A percentile compares a stretch with the other conserved stretches of the same genome.
Evolutionary conservation across 1,140 invertebrate species (phyloP).

Genomic region (Bombyx mandarina): DNA sequence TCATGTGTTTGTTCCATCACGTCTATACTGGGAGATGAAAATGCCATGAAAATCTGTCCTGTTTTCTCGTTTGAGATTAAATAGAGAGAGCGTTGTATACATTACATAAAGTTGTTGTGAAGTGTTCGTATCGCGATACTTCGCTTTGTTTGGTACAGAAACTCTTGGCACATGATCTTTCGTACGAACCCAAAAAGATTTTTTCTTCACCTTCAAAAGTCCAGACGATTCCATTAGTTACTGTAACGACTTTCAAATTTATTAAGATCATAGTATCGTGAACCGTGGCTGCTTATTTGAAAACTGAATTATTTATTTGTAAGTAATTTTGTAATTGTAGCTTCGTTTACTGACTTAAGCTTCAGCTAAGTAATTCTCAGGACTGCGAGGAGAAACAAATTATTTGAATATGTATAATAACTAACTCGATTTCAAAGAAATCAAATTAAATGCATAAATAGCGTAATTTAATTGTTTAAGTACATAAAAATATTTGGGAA

Average conservation of each 20-base stretch:
- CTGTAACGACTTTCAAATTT: slow-evolving; percentile 32
- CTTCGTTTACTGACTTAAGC: no score
- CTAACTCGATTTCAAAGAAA: no score
- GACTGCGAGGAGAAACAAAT: no score
- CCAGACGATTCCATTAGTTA: slow-evolving; percentile 31
- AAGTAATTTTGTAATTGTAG: no score
- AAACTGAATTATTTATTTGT: no score
- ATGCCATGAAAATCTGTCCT: slow-evolving; percentile 55
- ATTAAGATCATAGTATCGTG: slow-evolving; percentile 14
- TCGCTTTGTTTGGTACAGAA: slow-evolving; percentile 35
- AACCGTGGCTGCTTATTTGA: slow-evolving; percentile 8
- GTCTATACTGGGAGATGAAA: slow-evolving; percentile 59
- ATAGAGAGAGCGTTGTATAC: slow-evolving; percentile 27
- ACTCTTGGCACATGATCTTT: slow-evolving; percentile 33
- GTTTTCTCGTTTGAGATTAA: slow-evolving; percentile 40
- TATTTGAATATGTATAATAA: no score
- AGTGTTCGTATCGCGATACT: slow-evolving; percentile 31
- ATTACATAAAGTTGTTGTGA: slow-evolving; percentile 47
- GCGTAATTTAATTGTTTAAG: no score
- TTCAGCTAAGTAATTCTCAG: no score
- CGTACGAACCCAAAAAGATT: slow-evolving; percentile 29
- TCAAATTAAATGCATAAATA: no score
- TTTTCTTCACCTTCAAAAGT: slow-evolving; percentile 44
- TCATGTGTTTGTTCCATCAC: slow-evolving; percentile 64
- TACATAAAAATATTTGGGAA: no score